These are phyloP conservation scores for Pristionchus entomophagus DNA, from an alignment of 2,888 invertebrate species.

Conservation along the genomic window DNA sequence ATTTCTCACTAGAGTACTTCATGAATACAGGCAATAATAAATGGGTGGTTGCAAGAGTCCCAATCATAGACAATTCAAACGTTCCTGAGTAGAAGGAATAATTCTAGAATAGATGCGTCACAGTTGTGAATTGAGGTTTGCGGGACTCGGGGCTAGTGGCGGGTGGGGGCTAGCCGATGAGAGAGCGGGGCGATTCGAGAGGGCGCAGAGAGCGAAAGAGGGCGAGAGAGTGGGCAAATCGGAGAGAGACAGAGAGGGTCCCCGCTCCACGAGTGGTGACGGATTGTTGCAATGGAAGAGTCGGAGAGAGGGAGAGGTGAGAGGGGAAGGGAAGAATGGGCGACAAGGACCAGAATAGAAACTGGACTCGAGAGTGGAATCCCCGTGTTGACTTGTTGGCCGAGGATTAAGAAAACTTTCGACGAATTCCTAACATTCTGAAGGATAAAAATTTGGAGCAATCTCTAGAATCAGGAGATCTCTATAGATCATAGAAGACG, in stretches of 20 bases:
- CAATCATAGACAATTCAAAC: too few relatives aligned
- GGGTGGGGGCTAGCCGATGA: background rate
- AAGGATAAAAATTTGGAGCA: too few relatives aligned
- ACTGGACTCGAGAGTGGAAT: background rate
- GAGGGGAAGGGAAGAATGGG: background rate
- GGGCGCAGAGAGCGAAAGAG: background rate
- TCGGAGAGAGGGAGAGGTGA: conserved; percentile 16
- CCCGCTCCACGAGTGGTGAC: background rate
- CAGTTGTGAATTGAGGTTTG: background rate
- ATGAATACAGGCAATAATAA: too few relatives aligned
- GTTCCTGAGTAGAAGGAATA: too few relatives aligned
- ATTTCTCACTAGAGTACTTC: too few relatives aligned
- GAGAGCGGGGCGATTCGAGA: background rate
- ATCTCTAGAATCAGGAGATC: too few relatives aligned
- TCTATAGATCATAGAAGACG: too few relatives aligned
- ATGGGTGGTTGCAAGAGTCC: too few relatives aligned
- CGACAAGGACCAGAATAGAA: background rate
- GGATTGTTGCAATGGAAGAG: conserved; percentile 27
- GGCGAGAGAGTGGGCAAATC: background rate
- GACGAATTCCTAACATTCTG: too few relatives aligned
- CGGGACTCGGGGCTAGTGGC: background rate
- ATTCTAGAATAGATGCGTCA: too few relatives aligned
- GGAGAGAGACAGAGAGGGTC: background rate
- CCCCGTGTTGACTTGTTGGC: too few relatives aligned
- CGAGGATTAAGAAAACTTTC: too few relatives aligned